phyloP scores from a whole-genome alignment of 2,888 invertebrate genomes.

The Prosopocoilus inquinatus region DNA sequence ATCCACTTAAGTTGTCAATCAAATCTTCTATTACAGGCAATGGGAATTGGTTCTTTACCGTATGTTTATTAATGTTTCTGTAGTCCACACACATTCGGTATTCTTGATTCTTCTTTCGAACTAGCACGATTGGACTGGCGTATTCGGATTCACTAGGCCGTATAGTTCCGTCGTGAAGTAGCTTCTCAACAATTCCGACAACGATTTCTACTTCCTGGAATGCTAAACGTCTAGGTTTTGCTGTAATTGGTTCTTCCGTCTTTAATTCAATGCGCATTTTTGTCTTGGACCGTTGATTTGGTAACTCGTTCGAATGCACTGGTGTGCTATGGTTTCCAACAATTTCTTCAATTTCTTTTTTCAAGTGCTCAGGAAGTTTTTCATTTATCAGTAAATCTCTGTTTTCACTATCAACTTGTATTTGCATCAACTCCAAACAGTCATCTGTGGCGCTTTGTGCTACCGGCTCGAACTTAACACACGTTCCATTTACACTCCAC shows the following conservation, averaged over 20 bases:
- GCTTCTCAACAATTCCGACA: conserved; percentile 4
- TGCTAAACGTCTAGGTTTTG: conserved; percentile 9
- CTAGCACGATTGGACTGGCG: conserved; percentile 20
- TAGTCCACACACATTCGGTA: conserved; percentile 11
- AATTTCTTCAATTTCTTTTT: too few relatives aligned
- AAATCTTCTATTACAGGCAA: conserved; percentile 11
- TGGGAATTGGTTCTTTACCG: conserved; percentile 8
- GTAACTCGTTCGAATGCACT: background rate
- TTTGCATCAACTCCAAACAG: too few relatives aligned
- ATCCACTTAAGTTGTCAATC: background rate
- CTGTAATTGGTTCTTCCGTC: conserved; percentile 11
- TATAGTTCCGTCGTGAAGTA: conserved; percentile 19
- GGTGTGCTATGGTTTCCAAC: conserved; percentile 3
- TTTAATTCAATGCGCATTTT: conserved; percentile 8
- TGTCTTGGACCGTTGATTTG: too few relatives aligned
- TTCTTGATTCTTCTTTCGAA: conserved; percentile 4
- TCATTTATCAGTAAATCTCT: too few relatives aligned
- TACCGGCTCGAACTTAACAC: too few relatives aligned
- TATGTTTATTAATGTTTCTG: conserved; percentile 10
- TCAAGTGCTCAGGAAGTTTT: too few relatives aligned
- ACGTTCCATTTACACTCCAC: too few relatives aligned
- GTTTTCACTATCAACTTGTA: too few relatives aligned
- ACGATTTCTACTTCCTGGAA: conserved; percentile 10
- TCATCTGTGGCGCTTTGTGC: too few relatives aligned
- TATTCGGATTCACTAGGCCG: conserved; percentile 20